Percentiles rank a stretch among this genome's conserved stretches.
These are phyloP conservation scores for Drosophila ohnishii DNA, from an alignment of 1,140 invertebrate genomes.

Conservation along the genomic window DNA sequence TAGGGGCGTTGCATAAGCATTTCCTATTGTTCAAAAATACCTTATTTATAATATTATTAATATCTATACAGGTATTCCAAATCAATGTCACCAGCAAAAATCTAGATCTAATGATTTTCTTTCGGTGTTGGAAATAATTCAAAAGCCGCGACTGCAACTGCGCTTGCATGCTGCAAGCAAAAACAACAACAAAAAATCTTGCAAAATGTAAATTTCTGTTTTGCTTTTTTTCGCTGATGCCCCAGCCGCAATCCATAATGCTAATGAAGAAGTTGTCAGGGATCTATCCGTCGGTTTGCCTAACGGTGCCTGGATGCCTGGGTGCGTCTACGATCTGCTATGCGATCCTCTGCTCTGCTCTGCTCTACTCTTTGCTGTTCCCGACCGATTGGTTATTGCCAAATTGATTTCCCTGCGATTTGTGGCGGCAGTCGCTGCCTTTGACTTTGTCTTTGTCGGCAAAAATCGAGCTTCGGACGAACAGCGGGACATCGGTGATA, in stretches of 20 bases:
- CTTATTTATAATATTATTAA: background rate
- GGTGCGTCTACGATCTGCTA: constrained; percentile 26
- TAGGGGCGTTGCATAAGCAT: too few relatives aligned
- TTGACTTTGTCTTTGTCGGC: constrained; percentile 79
- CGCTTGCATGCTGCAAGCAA: constrained; percentile 42
- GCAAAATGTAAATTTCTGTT: constrained; percentile 70
- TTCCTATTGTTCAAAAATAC: too few relatives aligned
- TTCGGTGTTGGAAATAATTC: constrained; percentile 50
- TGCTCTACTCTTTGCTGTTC: constrained; percentile 1
- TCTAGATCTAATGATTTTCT: background rate
- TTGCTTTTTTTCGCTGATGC: constrained; percentile 17
- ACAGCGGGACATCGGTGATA: constrained; percentile 64
- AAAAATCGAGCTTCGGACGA: constrained; percentile 26
- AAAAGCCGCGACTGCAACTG: constrained; percentile 45
- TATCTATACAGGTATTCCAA: too few relatives aligned
- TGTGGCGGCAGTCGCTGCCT: constrained; percentile 44
- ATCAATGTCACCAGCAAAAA: too few relatives aligned
- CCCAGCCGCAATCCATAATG: constrained; percentile 66
- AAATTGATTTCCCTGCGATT: constrained; percentile 69
- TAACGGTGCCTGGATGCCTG: constrained; percentile 66
- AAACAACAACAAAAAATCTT: constrained; percentile 24
- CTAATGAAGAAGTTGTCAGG: constrained; percentile 68
- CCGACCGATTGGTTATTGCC: constrained; percentile 37
- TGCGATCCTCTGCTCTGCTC: constrained; percentile 1
- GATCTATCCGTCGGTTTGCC: constrained; percentile 38